phyloP scores from a whole-genome alignment of 2,888 invertebrate species.

The Cerastoderma edule region DNA sequence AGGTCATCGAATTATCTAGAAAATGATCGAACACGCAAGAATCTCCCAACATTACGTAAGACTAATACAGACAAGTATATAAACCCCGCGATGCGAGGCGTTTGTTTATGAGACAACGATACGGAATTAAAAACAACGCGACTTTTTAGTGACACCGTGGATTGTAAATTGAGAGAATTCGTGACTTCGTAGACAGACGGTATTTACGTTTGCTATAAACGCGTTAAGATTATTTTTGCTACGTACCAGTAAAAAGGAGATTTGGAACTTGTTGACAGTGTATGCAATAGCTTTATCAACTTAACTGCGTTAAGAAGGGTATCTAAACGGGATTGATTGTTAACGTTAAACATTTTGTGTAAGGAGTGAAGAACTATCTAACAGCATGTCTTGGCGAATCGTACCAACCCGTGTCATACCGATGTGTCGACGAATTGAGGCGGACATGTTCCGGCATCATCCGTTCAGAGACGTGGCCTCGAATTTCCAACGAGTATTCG shows the following conservation, averaged over 20 bases:
- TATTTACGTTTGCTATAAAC: not conserved
- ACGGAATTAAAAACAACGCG: too few relatives aligned
- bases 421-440: conserved; percentile 1
- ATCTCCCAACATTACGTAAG: conserved; percentile 7
- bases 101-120: too few relatives aligned
- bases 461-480: conserved; percentile 8
- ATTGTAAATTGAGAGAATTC: not conserved
- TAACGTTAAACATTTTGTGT: not conserved
- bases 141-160: not conserved
- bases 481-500: not conserved
- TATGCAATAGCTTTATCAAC: not conserved
- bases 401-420: conserved; percentile 12
- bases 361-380: not conserved
- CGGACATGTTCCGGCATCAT: conserved; percentile 1
- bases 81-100: too few relatives aligned
- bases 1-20: too few relatives aligned
- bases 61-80: too few relatives aligned
- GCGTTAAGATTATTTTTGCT: not conserved
- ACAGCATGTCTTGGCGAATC: conserved; percentile 6
- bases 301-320: too few relatives aligned
- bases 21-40: conserved; percentile 18
- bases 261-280: not conserved
- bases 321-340: too few relatives aligned
- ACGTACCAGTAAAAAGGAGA: not conserved
- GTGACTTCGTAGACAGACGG: not conserved